phyloP scores from a whole-genome alignment of 2,797 vertebrate genomes.

The Echeneis naucrates region DNA sequence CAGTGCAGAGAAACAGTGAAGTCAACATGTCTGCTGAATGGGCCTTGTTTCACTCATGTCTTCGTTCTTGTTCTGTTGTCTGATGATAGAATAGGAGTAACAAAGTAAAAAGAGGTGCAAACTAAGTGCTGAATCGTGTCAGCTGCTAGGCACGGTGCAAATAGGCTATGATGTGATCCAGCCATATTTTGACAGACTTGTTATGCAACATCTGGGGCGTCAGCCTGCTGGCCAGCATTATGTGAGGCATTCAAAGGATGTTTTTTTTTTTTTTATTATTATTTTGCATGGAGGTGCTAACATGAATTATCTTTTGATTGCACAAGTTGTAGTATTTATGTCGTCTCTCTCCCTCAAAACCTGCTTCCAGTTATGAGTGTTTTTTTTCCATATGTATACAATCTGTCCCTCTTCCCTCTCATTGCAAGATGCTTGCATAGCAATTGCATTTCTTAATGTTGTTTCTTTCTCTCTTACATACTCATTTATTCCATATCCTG shows the following conservation, averaged over 20 bases:
- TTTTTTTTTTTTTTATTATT: no score
- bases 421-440: constrained; percentile 25
- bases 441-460: constrained; percentile 41
- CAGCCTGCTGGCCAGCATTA: constrained; percentile 49
- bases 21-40: no score
- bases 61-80: neutral
- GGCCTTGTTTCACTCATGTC: neutral
- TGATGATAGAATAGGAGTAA: neutral
- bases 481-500: constrained; percentile 1
- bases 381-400: constrained; percentile 18
- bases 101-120: neutral
- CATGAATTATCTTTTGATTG: constrained; percentile 62
- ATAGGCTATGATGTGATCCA: neutral
- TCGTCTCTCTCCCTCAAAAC: constrained; percentile 37
- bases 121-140: neutral
- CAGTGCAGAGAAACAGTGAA: no score
- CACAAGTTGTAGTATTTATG: constrained; percentile 55
- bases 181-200: neutral
- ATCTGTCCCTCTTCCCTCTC: constrained; percentile 15
- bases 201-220: constrained; percentile 44
- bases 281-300: constrained; percentile 53
- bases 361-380: constrained; percentile 34
- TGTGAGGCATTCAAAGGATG: no score
- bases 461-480: constrained; percentile 22
- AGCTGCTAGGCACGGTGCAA: neutral